Conservation (phyloP, 30 jellyfish, hydroid and myxozoan species). For the Aurelia sp. region DNA sequence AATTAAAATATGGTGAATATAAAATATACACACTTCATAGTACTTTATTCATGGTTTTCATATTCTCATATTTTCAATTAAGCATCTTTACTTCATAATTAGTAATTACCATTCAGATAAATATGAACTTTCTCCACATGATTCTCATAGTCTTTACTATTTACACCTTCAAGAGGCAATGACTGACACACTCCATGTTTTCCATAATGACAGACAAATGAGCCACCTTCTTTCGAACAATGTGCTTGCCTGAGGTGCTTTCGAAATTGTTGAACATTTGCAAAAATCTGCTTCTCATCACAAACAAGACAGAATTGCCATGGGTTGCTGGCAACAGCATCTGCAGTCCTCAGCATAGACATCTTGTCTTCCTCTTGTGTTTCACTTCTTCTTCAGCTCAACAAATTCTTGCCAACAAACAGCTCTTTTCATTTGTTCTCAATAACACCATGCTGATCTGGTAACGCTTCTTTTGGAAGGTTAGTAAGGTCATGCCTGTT, state of each 20-base stretch:
- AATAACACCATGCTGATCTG: too few species aligned
- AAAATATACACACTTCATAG: too few species aligned
- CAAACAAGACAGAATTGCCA: slow-evolving; percentile 94
- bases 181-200: slow-evolving; percentile 95
- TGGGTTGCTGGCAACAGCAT: slow-evolving; percentile 94
- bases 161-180: slow-evolving; percentile 96
- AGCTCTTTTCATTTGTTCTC: too few species aligned
- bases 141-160: slow-evolving; percentile 86
- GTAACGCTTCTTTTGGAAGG: background rate
- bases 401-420: too few species aligned
- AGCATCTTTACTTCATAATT: background rate
- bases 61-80: too few species aligned
- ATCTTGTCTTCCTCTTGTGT: too few species aligned
- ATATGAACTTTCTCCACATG: slow-evolving; percentile 96
- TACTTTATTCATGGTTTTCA: too few species aligned
- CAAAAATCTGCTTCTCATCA: slow-evolving; percentile 57
- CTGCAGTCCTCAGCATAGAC: slow-evolving; percentile 88
- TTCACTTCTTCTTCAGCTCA: too few species aligned
- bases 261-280: slow-evolving; percentile 77
- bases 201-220: slow-evolving; percentile 97
- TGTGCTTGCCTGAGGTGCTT: slow-evolving; percentile 84
- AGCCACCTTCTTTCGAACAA: slow-evolving; percentile 98
- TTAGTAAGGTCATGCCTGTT: too few species aligned
- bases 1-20: too few species aligned
- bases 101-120: slow-evolving; percentile 80